A percentile compares a stretch with the other conserved stretches of the same genome.
Conservation (phyloP, 2,888 invertebrate genomes). For the Philonicus albiceps region DNA sequence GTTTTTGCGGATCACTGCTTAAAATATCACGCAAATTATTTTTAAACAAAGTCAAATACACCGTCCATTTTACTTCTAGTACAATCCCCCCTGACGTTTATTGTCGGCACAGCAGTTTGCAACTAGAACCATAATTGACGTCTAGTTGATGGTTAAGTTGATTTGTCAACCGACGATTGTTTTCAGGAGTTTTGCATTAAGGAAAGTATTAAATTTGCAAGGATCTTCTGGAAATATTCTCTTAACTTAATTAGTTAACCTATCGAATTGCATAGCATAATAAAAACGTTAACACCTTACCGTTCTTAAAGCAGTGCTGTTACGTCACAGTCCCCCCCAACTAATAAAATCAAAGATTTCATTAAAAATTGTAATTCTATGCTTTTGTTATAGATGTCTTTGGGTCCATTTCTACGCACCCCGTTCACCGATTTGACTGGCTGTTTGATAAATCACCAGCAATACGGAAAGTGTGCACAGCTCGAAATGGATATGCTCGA, state of each 20-base stretch:
- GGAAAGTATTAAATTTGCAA: background rate
- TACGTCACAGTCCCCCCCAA: background rate
- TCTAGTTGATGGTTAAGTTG: background rate
- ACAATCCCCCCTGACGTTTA: background rate
- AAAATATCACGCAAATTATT: too few relatives aligned
- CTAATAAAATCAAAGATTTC: background rate
- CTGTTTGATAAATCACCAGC: constrained; percentile 71
- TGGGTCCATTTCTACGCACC: constrained; percentile 72
- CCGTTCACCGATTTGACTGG: constrained; percentile 79
- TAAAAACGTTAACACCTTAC: background rate
- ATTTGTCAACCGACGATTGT: background rate
- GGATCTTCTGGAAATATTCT: background rate
- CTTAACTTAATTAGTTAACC: background rate
- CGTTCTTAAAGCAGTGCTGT: background rate
- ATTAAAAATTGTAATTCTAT: background rate
- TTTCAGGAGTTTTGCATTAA: background rate
- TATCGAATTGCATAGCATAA: background rate
- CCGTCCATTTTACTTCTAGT: background rate
- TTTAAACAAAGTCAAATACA: too few relatives aligned
- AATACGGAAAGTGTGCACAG: constrained; percentile 71
- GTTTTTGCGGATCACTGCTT: too few relatives aligned
- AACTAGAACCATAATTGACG: background rate
- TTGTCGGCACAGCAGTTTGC: background rate
- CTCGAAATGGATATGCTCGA: constrained; percentile 77
- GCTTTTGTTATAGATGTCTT: constrained; percentile 64